Conservation (phyloP, 2,797 vertebrate species). For the Stomatorhinus walkeri region DNA sequence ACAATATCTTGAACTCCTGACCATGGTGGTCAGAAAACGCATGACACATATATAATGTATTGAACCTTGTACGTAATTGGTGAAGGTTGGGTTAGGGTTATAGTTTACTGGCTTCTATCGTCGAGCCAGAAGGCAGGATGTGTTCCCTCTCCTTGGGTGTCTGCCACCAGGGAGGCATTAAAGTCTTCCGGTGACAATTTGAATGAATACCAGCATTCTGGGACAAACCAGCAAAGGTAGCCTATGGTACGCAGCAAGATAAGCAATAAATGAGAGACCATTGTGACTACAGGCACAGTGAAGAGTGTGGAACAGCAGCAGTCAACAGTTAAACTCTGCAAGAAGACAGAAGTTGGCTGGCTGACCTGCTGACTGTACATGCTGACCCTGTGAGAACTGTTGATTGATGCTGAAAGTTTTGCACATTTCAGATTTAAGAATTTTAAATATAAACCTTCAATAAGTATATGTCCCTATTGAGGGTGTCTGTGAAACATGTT, state of each 20-base stretch:
- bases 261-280: neutral
- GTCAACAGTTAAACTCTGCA: neutral
- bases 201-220: neutral
- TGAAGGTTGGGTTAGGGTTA: neutral
- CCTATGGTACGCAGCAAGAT: neutral
- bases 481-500: neutral
- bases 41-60: neutral
- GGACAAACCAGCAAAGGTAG: neutral
- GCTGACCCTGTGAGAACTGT: neutral
- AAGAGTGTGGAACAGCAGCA: neutral
- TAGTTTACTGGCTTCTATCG: neutral
- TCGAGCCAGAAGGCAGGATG: neutral
- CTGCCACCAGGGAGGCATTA: neutral
- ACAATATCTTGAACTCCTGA: neutral
- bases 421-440: neutral
- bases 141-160: neutral
- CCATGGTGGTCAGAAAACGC: neutral
- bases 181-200: neutral
- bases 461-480: neutral
- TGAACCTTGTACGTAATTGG: neutral
- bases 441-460: slow-evolving; percentile 6
- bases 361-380: neutral
- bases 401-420: neutral
- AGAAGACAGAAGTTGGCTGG: neutral
- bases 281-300: neutral